These are phyloP conservation scores for Crocallis elinguaria DNA, from an alignment of 2,888 invertebrate species.

Conservation along the genomic window DNA sequence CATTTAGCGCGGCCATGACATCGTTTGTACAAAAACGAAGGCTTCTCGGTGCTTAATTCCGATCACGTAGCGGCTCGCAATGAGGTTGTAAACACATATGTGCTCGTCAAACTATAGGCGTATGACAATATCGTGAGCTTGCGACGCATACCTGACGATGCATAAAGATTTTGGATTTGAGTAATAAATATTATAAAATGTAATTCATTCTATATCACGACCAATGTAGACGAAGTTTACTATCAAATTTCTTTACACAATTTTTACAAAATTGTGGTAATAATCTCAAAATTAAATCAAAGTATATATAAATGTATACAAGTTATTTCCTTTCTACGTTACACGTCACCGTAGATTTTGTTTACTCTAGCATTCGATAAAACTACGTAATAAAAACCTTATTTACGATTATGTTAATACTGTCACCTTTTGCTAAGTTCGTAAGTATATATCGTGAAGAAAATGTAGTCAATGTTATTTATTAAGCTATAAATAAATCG, in stretches of 20 bases:
- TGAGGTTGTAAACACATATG: constrained; percentile 59
- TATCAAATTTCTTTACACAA: no score
- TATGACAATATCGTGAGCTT: constrained; percentile 43
- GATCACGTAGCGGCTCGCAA: constrained; percentile 60
- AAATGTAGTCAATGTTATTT: constrained; percentile 32
- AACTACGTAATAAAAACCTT: constrained; percentile 15
- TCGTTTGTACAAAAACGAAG: constrained; percentile 57
- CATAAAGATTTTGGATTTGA: neutral
- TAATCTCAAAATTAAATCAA: no score
- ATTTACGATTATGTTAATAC: constrained; percentile 25
- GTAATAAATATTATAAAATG: no score
- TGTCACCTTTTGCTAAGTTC: constrained; percentile 25
- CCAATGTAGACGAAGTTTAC: no score
- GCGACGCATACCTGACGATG: constrained; percentile 1
- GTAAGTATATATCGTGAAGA: constrained; percentile 21
- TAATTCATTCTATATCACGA: no score
- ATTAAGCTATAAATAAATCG: constrained; percentile 35
- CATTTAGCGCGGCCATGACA: constrained; percentile 56
- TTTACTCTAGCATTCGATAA: constrained; percentile 9
- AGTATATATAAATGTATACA: no score
- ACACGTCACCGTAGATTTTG: neutral
- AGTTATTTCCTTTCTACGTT: neutral
- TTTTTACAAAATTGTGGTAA: no score
- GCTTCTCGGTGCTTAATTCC: constrained; percentile 58
- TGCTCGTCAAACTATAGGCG: constrained; percentile 39